Percentiles rank a stretch among this genome's conserved stretches.
These are phyloP conservation scores for Cerastis rubricosa DNA, from an alignment of 2,888 invertebrate species.

Conservation along the genomic window DNA sequence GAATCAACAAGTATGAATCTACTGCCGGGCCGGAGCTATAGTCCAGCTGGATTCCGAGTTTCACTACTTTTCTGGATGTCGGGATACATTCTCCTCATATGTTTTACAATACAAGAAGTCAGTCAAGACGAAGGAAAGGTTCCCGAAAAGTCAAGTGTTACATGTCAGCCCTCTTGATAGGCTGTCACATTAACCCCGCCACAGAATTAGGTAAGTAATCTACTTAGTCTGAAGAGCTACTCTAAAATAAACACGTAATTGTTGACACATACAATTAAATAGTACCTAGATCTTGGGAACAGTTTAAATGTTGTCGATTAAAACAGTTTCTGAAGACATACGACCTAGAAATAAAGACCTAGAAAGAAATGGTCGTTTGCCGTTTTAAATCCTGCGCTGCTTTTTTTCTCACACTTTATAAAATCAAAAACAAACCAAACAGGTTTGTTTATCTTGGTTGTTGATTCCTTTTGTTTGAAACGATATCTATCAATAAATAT, in stretches of 20 bases:
- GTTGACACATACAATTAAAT: not conserved
- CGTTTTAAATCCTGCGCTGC: not conserved
- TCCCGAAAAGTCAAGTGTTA: not conserved
- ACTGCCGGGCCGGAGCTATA: conserved; percentile 47
- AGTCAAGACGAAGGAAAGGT: not conserved
- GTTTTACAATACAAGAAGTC: not conserved
- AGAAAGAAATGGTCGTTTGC: not conserved
- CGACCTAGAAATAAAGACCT: not conserved
- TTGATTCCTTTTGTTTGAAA: not conserved
- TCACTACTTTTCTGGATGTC: not conserved
- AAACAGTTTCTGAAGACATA: not conserved
- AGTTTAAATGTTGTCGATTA: not conserved
- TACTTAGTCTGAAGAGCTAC: too few relatives aligned
- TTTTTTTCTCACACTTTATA: not conserved
- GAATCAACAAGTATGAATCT: conserved; percentile 84
- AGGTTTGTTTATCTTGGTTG: not conserved
- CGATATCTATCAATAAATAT: too few relatives aligned
- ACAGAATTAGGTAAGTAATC: not conserved
- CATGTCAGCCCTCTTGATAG: not conserved
- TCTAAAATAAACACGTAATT: not conserved
- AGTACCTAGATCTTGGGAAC: not conserved
- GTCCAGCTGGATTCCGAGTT: conserved; percentile 11
- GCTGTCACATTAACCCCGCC: not conserved
- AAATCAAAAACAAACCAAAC: not conserved
- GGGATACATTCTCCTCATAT: not conserved